Percentiles rank a stretch among this genome's conserved stretches.
Conservation (phyloP, 2,797 vertebrate genomes). For the Mus caroli region DNA sequence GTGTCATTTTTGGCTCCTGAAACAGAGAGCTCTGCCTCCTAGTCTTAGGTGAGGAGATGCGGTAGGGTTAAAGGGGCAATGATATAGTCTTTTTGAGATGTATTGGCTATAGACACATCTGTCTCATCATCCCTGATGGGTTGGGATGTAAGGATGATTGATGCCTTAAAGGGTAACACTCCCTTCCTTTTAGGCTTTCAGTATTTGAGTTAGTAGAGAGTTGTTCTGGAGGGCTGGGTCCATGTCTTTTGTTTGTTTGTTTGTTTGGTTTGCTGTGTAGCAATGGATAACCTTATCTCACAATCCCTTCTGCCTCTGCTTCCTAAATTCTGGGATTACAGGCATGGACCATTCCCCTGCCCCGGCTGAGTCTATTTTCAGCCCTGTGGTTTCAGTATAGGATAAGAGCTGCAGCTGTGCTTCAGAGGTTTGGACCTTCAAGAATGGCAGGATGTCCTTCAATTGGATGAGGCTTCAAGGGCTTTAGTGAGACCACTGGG, state of each 20-base stretch:
- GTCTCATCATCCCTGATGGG: neutral
- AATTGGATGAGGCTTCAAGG: neutral
- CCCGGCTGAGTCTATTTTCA: neutral
- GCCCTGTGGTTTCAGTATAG: neutral
- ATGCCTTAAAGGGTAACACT: neutral
- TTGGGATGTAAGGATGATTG: neutral
- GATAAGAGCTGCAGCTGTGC: neutral
- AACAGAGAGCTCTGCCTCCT: neutral
- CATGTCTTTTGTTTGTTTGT: neutral
- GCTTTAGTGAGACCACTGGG: neutral
- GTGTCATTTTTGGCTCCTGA: neutral
- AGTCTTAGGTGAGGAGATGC: neutral
- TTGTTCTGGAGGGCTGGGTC: neutral
- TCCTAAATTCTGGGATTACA: neutral
- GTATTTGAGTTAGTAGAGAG: neutral
- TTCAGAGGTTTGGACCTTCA: conserved; percentile 51
- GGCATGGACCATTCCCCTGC: neutral
- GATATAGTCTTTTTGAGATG: too few species aligned
- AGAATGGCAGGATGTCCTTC: neutral
- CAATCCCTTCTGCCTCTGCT: neutral
- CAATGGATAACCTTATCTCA: too few species aligned
- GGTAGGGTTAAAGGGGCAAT: neutral
- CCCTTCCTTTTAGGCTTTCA: neutral
- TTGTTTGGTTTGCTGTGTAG: neutral
- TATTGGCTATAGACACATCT: neutral